Conservation (phyloP, 2,113 vertebrate genomes). For the Phycodurus eques region DNA sequence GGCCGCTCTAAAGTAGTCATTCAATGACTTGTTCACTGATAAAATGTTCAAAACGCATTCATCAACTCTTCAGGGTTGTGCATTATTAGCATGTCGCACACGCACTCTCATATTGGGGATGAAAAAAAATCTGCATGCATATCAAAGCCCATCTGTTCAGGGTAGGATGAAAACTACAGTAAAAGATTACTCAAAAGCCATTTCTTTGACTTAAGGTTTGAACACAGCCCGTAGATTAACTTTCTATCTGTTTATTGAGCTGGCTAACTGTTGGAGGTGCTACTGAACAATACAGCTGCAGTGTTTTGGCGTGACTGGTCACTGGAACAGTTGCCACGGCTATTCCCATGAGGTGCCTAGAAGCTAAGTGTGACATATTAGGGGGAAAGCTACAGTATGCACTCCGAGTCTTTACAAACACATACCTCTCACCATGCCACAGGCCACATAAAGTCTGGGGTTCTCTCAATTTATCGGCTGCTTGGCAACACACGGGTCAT, state of each 20-base stretch:
- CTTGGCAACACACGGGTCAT: slow-evolving; percentile 27
- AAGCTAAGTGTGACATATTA: slow-evolving; percentile 9
- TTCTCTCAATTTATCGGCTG: slow-evolving; percentile 24
- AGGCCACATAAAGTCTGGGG: slow-evolving; percentile 16
- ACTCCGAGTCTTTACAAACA: slow-evolving; percentile 6
- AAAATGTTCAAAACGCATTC: background rate
- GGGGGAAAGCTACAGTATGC: background rate
- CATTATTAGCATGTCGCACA: background rate
- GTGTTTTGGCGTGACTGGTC: slow-evolving; percentile 33
- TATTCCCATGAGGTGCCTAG: slow-evolving; percentile 16
- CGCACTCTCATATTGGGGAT: background rate
- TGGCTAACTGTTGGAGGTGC: background rate
- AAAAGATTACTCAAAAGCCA: background rate
- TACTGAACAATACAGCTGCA: slow-evolving; percentile 18
- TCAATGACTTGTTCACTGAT: background rate
- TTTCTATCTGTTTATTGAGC: background rate
- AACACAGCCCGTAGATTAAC: background rate
- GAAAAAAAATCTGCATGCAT: background rate
- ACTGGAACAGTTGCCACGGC: slow-evolving; percentile 35
- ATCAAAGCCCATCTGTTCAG: background rate
- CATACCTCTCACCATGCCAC: slow-evolving; percentile 17
- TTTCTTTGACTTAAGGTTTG: background rate
- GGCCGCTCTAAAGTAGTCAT: background rate
- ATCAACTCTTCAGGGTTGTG: background rate
- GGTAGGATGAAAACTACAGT: background rate